Base-by-base conservation (phyloP, 1,140 invertebrate species). In the Acyrthosiphon pisum region DNA sequence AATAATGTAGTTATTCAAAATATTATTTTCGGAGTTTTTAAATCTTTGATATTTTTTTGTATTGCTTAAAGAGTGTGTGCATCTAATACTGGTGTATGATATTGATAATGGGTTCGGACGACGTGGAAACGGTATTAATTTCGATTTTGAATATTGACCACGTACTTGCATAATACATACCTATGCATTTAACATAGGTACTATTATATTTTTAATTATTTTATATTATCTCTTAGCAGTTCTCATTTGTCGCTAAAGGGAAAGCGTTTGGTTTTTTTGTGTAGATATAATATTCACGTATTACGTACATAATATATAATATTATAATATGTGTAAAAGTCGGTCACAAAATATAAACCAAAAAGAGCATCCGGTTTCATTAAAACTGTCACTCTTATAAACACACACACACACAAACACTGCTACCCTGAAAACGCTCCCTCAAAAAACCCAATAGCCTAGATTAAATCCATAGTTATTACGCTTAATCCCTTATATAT, bases 381-480 rank as follows among this genome's bases (percentile, higher is more conserved):
- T 84, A 84, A 84, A 84, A 84, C 41, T 44, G 37, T 26, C 8
- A 3, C 9, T 84, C 37, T 4, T 41, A 84, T 23, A 26, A 37
- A 44, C 9, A 26, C 7, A 44, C 9, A 26, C 7, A 44, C 81
- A 44, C 6, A 86, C 11, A 44, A n/a, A 46, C 11, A 26, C 22
- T 3, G 37, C 23, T 26, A 41, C 41, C 30, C 44, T 30, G 9
- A 44, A 22, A 44, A 26, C 41, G 9, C 37, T 41, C 14, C 30
- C 46, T 44, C 41, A n/a, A 48, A 87, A 87, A 35, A 48, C 86
- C 87, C 48, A 89, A 89, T 53, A 53, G 30, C n/a, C 35, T 9
- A 46, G 48, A 89, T 53, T 50, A 89, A 53, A 89, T 53, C 87
- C 87, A 53, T 89, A 87, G n/a, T 87, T 14, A 87, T n/a, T 87